Evolutionary conservation across 2,113 vertebrate genomes (phyloP).

Genomic region (Sphaerodactylus townsendi): DNA sequence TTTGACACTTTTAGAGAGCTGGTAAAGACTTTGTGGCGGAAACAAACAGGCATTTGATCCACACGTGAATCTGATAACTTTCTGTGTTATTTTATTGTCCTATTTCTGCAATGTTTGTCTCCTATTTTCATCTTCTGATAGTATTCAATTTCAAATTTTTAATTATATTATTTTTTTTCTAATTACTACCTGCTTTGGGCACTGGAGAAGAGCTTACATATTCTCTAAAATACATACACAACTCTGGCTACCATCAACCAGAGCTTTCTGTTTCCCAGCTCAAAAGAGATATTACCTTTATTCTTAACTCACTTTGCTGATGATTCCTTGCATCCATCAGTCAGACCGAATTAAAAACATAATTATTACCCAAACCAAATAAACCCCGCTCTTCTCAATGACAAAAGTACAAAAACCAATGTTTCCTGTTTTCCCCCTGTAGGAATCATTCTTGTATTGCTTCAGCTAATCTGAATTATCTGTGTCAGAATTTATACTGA

Average conservation of each 20-base stretch:
- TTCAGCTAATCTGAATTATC: neutral
- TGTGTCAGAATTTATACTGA: neutral
- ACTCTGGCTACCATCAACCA: neutral
- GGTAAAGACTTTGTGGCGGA: too few species aligned
- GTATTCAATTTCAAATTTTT: too few species aligned
- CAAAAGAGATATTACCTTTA: neutral
- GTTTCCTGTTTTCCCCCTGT: neutral
- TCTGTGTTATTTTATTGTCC: too few species aligned
- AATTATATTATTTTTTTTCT: too few species aligned
- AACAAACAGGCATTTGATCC: too few species aligned
- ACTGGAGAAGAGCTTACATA: too few species aligned
- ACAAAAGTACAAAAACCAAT: neutral
- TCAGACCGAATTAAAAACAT: conserved; percentile 18
- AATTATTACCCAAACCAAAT: neutral
- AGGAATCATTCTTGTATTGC: neutral
- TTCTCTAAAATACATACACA: neutral
- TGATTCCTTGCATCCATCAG: neutral
- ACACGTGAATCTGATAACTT: too few species aligned
- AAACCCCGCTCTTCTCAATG: neutral
- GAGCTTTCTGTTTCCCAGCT: neutral
- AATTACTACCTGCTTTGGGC: too few species aligned
- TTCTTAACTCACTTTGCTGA: neutral
- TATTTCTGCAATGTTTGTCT: too few species aligned
- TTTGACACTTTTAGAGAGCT: too few species aligned
- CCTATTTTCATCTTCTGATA: too few species aligned